These are phyloP conservation scores for Gila robusta DNA, from an alignment of 2,797 vertebrate species.

Conservation along the genomic window DNA sequence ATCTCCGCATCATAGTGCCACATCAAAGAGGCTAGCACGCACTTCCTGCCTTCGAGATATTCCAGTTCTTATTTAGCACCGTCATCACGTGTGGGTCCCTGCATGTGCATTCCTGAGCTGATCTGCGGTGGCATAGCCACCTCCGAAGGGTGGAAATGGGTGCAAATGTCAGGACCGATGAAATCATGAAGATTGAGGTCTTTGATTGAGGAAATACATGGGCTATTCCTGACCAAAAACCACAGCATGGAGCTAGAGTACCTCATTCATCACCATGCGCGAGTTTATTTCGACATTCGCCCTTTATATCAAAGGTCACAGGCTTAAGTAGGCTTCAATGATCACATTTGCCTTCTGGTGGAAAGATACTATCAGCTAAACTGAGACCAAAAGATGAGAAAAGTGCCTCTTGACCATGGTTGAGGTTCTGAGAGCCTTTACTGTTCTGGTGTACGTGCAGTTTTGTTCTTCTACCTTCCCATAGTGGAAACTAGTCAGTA, in stretches of 20 bases:
- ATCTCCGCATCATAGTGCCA: conserved; percentile 66
- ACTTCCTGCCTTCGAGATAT: conserved; percentile 65
- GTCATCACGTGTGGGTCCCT: conserved; percentile 61
- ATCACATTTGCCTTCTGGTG: conserved; percentile 65
- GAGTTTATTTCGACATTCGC: conserved; percentile 74
- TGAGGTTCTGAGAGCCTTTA: conserved; percentile 60
- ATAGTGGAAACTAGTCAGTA: not conserved
- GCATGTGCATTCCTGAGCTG: conserved; percentile 53
- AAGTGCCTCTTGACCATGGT: conserved; percentile 83
- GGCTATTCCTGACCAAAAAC: conserved; percentile 61
- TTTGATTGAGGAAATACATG: conserved; percentile 54
- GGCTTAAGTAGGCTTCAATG: conserved; percentile 58
- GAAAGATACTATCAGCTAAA: conserved; percentile 64
- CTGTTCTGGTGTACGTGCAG: conserved; percentile 58
- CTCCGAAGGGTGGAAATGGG: conserved; percentile 33
- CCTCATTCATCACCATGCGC: conserved; percentile 65
- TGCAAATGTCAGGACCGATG: conserved; percentile 57
- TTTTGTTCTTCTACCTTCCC: conserved; percentile 57
- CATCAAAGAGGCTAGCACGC: conserved; percentile 58
- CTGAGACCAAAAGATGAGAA: conserved; percentile 74
- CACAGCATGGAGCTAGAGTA: conserved; percentile 69
- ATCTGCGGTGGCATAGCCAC: conserved; percentile 6
- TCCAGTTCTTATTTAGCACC: conserved; percentile 70
- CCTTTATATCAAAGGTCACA: conserved; percentile 76
- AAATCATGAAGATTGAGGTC: conserved; percentile 51